A percentile compares a stretch with the other conserved stretches of the same genome.
Evolutionary conservation across 2,113 vertebrate species (phyloP).

Genomic region (Rallus limicola): DNA sequence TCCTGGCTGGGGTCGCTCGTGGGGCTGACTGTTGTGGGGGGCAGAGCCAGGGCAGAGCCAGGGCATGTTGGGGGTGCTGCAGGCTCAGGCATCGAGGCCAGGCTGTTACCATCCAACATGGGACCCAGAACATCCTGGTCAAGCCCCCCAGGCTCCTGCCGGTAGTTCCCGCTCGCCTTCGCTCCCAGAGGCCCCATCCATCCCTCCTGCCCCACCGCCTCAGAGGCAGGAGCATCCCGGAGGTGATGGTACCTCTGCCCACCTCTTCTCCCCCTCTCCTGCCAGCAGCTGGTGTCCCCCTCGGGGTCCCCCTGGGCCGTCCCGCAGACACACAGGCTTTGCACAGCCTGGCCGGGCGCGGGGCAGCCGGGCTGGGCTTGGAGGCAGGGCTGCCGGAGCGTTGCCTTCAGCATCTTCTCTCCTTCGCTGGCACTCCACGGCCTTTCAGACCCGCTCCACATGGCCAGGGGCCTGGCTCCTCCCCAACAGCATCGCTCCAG

Average conservation of each 20-base stretch:
- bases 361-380: neutral
- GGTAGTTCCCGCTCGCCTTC: neutral
- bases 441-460: accelerated
- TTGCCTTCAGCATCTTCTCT: conserved; percentile 52
- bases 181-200: neutral
- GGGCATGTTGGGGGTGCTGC: accelerated
- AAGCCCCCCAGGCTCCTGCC: neutral
- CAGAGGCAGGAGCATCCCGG: neutral
- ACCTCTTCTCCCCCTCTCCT: neutral
- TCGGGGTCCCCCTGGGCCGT: neutral
- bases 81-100: accelerated
- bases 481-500: neutral
- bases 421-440: neutral
- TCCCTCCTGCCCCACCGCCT: neutral
- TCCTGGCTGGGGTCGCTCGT: neutral
- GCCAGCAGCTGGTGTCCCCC: neutral
- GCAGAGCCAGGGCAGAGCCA: neutral
- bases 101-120: neutral
- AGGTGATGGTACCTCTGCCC: neutral
- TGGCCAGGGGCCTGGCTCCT: neutral
- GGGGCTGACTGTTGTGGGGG: neutral
- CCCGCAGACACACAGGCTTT: neutral
- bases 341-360: neutral
- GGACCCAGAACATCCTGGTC: accelerated
- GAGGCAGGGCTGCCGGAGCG: conserved; percentile 38